Base-by-base conservation (phyloP, 37 sponge, comb jelly and placozoan species). In the Theonella swinhoei region DNA sequence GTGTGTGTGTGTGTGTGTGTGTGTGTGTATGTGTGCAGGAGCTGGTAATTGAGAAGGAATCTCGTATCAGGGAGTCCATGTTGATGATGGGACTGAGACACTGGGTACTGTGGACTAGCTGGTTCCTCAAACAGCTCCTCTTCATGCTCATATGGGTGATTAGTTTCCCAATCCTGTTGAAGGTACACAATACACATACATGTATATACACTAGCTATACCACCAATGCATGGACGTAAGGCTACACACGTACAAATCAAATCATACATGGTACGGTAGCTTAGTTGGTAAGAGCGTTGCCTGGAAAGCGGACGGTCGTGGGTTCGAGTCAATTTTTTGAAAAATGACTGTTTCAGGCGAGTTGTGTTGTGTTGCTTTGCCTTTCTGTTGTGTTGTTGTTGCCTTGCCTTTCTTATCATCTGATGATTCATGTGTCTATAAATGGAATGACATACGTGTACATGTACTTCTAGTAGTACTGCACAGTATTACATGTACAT, bases 81-180 rank as follows among this genome's bases (percentile, higher is more conserved):
- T 91, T 85, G 75, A 96, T 96, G 94, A 96, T 94, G 92, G 94
- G 97, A 34, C 85, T 93, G 4, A 63, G 76, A 19, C 62, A 87
- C 36, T 91, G 88, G 83, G 83, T 88, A 4, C 81, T 89, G 3
- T 42, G 80, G 2, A 26, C 88, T 31, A 87, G 76, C 73, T 76
- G 76, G 40, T 76, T 83, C 25, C 20, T 79, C 29, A 39, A 39
- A 26, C 42, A 29, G 69, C 64, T 25, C 42, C 42, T 80, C 42
- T 80, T 36, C 35, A 38, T 80, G 69, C 40, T 29, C 40, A 43
- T 80, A 32, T 37, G 42, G 2, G 54, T 78, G 1, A 5, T 24
- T 64, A 1, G 25, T n/a, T 3, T n/a, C 30, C 25, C 29, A 2
- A 7, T 4, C 29, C 40, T 74, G 3, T 9, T 5, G 43, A 28